These are phyloP conservation scores for Arrhopalites spinosus DNA, from an alignment of 2,888 invertebrate genomes.

Conservation along the genomic window DNA sequence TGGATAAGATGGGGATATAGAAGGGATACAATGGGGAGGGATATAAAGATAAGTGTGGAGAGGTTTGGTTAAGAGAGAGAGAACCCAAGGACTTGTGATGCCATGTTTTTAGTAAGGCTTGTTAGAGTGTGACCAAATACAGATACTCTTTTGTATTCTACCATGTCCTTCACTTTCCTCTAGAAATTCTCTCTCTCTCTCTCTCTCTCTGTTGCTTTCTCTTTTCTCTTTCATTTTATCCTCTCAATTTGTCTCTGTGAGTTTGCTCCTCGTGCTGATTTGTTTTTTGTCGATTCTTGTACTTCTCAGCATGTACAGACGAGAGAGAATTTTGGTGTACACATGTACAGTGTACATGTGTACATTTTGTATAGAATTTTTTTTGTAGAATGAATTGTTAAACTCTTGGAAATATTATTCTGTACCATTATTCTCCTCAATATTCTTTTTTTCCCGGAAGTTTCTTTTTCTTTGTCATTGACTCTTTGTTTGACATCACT, in stretches of 20 bases:
- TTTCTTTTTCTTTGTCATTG: no score
- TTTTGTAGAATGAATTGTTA: no score
- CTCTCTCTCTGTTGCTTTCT: not conserved
- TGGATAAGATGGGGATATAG: not conserved
- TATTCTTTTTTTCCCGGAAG: no score
- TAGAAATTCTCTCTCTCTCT: constrained; percentile 5
- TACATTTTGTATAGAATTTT: no score
- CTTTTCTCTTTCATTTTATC: not conserved
- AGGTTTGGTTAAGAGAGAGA: not conserved
- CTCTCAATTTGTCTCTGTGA: no score
- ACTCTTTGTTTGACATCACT: no score
- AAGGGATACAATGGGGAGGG: not conserved
- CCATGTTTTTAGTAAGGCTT: not conserved
- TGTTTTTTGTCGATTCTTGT: no score
- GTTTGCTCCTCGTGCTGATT: no score
- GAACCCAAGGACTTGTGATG: not conserved
- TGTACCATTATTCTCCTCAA: no score
- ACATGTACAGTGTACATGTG: no score
- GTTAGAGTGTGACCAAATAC: constrained; percentile 8
- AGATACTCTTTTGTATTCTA: constrained; percentile 1
- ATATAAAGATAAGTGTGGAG: not conserved
- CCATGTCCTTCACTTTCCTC: not conserved
- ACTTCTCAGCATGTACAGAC: no score
- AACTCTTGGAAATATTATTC: no score
- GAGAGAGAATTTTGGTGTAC: not conserved